These are phyloP conservation scores for Papilio polyxenes DNA, from an alignment of 1,140 invertebrate genomes.

Conservation along the genomic window DNA sequence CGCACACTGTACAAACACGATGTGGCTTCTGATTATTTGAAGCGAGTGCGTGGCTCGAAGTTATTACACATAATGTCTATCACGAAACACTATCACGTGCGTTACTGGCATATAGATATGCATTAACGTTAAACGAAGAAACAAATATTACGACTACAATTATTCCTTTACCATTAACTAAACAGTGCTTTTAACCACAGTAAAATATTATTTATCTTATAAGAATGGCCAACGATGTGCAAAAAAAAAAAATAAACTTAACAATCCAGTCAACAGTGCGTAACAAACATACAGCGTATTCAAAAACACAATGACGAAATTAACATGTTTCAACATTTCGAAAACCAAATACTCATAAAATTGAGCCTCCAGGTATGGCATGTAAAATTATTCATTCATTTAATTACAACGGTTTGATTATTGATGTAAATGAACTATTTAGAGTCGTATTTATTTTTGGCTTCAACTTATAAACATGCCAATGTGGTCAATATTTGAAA, in stretches of 20 bases:
- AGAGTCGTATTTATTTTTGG: conserved; percentile 32
- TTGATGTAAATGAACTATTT: conserved; percentile 50
- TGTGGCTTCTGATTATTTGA: conserved; percentile 30
- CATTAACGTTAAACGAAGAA: conserved; percentile 65
- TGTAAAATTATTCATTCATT: conserved; percentile 39
- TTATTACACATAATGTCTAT: conserved; percentile 65
- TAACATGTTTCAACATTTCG: conserved; percentile 32
- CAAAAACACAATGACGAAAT: conserved; percentile 40
- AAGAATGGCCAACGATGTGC: conserved; percentile 74
- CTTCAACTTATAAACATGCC: conserved; percentile 49
- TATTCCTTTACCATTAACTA: conserved; percentile 74
- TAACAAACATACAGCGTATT: conserved; percentile 64
- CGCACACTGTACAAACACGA: conserved; percentile 50
- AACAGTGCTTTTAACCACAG: conserved; percentile 64
- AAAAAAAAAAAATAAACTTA: conserved; percentile 64
- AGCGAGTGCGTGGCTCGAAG: conserved; percentile 42
- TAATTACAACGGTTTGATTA: conserved; percentile 30
- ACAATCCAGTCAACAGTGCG: conserved; percentile 72
- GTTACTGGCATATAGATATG: conserved; percentile 77
- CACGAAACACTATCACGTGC: conserved; percentile 77
- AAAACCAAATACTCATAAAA: conserved; percentile 39
- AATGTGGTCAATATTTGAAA: conserved; percentile 50
- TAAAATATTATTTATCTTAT: conserved; percentile 61
- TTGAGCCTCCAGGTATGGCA: conserved; percentile 47
- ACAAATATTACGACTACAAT: conserved; percentile 58